Conservation (phyloP, 2,888 invertebrate species). For the Sarcophaga caerulescens region DNA sequence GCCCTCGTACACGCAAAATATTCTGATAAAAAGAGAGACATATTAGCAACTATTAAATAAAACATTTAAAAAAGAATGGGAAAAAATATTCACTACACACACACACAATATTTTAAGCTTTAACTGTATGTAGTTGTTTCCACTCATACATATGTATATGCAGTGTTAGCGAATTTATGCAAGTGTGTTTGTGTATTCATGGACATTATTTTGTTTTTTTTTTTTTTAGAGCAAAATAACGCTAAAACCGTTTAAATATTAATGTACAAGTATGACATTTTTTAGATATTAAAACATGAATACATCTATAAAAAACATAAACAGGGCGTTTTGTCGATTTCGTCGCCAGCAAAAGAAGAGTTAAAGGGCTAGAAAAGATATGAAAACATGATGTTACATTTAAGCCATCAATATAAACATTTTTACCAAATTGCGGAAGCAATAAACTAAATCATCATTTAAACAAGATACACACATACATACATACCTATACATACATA, state of each 20-base stretch:
- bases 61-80: conserved; percentile 29
- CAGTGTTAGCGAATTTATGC: neutral
- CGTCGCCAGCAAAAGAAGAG: neutral
- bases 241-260: conserved; percentile 57
- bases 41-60: conserved; percentile 34
- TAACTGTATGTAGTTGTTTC: neutral
- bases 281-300: conserved; percentile 47
- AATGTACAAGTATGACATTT: conserved; percentile 43
- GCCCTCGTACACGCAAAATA: too few relatives aligned
- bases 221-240: conserved; percentile 3
- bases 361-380: neutral
- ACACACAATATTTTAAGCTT: neutral
- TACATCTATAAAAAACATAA: neutral
- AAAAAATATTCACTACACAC: neutral
- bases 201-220: neutral
- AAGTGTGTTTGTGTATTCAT: neutral
- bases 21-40: neutral
- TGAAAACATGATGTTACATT: conserved; percentile 25
- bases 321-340: neutral
- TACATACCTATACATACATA: neutral
- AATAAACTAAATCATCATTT: conserved; percentile 66
- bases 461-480: conserved; percentile 28
- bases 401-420: conserved; percentile 52
- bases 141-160: neutral
- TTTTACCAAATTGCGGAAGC: conserved; percentile 64